Percentiles rank a stretch among this genome's conserved stretches.
phyloP scores from a whole-genome alignment of 1,140 invertebrate species.

The Brachionus rotundiformis region DNA sequence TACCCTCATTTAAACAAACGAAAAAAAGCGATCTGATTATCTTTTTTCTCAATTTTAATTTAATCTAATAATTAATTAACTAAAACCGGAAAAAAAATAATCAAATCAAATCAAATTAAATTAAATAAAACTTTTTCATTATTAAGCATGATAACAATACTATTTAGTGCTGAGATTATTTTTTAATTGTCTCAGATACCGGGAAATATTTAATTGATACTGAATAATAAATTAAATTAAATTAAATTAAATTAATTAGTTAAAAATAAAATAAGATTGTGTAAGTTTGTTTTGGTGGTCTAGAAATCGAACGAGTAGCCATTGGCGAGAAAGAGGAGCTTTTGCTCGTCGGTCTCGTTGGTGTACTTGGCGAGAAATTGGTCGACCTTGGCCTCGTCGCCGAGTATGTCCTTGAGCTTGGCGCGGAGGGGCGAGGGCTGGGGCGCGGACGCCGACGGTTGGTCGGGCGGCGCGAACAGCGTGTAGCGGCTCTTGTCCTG shows the following conservation, averaged over 20 bases:
- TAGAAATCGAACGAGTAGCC: constrained; percentile 33
- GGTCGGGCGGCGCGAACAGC: background rate
- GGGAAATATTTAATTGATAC: background rate
- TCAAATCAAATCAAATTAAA: too few species aligned
- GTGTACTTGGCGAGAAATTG: constrained; percentile 19
- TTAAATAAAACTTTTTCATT: too few species aligned
- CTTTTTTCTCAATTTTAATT: too few species aligned
- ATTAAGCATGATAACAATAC: background rate
- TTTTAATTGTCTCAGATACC: background rate
- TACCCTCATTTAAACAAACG: too few species aligned
- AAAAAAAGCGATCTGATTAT: too few species aligned
- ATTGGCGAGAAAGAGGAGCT: constrained; percentile 40
- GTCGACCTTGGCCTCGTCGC: background rate
- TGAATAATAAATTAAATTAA: too few species aligned
- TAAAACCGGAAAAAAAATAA: too few species aligned
- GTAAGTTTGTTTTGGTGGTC: too few species aligned
- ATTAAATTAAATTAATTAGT: too few species aligned
- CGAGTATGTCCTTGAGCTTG: background rate
- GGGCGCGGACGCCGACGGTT: background rate
- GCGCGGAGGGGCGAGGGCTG: background rate
- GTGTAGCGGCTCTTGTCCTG: background rate
- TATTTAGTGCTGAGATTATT: background rate
- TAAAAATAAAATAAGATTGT: too few species aligned
- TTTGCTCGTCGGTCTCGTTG: constrained; percentile 17
- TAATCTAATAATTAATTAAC: too few species aligned